Evolutionary conservation across 2,797 vertebrate genomes (phyloP).

Genomic region (Triplophysa bombifrons): DNA sequence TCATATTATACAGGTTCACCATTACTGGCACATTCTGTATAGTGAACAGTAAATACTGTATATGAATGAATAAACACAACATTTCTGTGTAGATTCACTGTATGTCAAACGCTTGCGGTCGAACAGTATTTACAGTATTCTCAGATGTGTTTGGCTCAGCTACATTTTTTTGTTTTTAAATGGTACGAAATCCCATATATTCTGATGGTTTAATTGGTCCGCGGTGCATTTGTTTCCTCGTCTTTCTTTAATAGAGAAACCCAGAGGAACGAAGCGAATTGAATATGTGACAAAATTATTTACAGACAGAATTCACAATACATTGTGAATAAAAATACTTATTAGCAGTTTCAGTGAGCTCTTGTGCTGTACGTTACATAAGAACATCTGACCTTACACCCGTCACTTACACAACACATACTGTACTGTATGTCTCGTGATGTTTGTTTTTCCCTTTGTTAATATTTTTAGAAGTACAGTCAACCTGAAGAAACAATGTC

Average conservation of each 20-base stretch:
- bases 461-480: no score
- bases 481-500: no score
- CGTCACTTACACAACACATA: no score
- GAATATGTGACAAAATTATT: slow-evolving; percentile 74
- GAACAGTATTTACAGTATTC: background rate
- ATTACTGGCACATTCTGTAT: no score
- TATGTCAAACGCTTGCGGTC: background rate
- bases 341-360: slow-evolving; percentile 67
- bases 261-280: slow-evolving; percentile 66
- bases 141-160: slow-evolving; percentile 48
- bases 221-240: slow-evolving; percentile 67
- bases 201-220: slow-evolving; percentile 74
- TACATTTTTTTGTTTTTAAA: slow-evolving; percentile 45
- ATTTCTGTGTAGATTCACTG: background rate
- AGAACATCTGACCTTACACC: background rate
- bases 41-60: background rate
- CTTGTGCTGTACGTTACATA: background rate
- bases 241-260: slow-evolving; percentile 65
- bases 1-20: no score
- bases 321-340: slow-evolving; percentile 61
- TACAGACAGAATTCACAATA: slow-evolving; percentile 69
- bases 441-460: no score
- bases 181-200: slow-evolving; percentile 70
- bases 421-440: no score
- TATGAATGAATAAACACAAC: background rate